These are phyloP conservation scores for Pantherophis guttatus DNA, from an alignment of 2,113 vertebrate species.

Conservation along the genomic window DNA sequence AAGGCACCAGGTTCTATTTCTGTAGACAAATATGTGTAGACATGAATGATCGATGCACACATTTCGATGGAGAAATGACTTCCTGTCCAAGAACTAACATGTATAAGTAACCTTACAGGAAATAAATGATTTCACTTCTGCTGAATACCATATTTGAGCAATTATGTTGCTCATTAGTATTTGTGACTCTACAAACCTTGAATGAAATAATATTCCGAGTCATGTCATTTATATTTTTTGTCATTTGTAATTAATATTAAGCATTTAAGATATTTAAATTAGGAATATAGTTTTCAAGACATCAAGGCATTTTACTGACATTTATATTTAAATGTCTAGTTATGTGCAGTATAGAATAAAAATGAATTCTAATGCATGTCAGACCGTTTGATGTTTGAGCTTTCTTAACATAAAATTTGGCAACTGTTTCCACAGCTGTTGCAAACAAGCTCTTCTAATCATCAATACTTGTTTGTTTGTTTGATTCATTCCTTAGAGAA, in stretches of 20 bases:
- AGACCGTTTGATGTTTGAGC: slow-evolving; percentile 35
- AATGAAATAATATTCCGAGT: not conserved
- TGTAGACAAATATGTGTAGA: too few relatives aligned
- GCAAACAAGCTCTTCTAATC: slow-evolving; percentile 63
- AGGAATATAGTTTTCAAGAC: slow-evolving; percentile 26
- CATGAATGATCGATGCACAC: too few relatives aligned
- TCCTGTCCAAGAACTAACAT: too few relatives aligned
- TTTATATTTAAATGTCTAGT: slow-evolving; percentile 31
- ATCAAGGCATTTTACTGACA: not conserved
- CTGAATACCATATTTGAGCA: not conserved
- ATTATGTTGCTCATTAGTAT: not conserved
- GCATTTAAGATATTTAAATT: slow-evolving; percentile 6
- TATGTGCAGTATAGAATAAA: slow-evolving; percentile 48
- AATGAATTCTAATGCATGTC: slow-evolving; percentile 59
- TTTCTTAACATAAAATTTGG: slow-evolving; percentile 61
- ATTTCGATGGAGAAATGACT: too few relatives aligned
- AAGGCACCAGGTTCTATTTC: too few relatives aligned
- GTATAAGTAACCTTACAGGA: too few relatives aligned
- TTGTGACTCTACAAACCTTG: not conserved
- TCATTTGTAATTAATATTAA: not conserved
- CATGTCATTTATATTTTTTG: not conserved
- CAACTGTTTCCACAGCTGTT: slow-evolving; percentile 62
- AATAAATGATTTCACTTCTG: too few relatives aligned
- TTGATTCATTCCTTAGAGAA: slow-evolving; percentile 53
- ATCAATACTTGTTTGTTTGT: slow-evolving; percentile 57